Evolutionary conservation across 2,113 vertebrate genomes (phyloP), one percentile per base, ranked within the genome.

Genomic region (Cariama cristata): DNA sequence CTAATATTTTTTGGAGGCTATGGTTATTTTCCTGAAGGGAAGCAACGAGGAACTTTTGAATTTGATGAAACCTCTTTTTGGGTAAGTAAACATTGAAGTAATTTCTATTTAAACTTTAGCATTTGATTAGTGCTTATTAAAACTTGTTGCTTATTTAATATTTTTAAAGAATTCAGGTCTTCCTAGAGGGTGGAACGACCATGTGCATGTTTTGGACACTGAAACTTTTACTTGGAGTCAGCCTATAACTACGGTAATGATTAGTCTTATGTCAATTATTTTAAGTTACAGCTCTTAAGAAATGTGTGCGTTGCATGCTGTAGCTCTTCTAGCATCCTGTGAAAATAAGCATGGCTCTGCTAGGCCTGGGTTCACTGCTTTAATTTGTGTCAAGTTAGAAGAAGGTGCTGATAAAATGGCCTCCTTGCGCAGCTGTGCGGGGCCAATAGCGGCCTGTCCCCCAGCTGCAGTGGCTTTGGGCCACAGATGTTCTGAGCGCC

Each of bases 1-100:
- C 97, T 99, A 32, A 98, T 99, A 92, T 99, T 99, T 98, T 99
- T 99, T 95, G 99, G 99, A 53, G 99, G 99, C 38, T 99, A 99
- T 71, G 99, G 99, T 40, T 99, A 99, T 68, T 98, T 98, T 69
- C 98, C 99, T 62, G 98, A 99, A 94, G 99, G 98, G 64, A 96
- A 98, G 50, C 98, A 99, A 93, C 95, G 97, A 47, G 99, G 99
- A 90, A 99, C 98, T 2, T 99, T 99, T 97, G 99, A 99, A 96
- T 99, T 99, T 40, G 99, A 99, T 84, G 99, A 99, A 96, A 99
- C 99, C 2, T 99, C 99, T 33, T 98, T 99, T 81, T 98, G 99
- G 99, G 99, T 99, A 92, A 96, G 97, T 63, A 44, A 84, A 74
- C 24, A 30, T 47, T 13, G 13, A 33, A 76, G 20, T 32, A 12